Base-by-base conservation (phyloP, 2,888 invertebrate genomes). In the Podotricha telesiphe region DNA sequence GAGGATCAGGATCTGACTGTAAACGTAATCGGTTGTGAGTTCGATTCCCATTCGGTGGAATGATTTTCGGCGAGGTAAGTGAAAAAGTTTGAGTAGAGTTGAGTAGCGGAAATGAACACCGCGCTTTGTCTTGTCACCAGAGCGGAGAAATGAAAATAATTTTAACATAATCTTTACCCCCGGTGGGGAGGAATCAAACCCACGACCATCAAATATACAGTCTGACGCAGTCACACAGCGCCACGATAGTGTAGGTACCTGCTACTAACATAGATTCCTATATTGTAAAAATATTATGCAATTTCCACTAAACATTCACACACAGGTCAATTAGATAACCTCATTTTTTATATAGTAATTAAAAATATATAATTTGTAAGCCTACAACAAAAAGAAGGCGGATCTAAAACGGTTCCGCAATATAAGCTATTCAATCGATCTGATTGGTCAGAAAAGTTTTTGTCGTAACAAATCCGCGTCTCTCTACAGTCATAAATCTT, bases 401-500 rank as follows among this genome's bases (percentile, higher is more conserved):
- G 11, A n/a, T 34, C 11, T n/a, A 55, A 34, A 55, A 5, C 5
- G 55, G 55, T 34, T 11, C 34, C 34, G 34, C 11, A 55, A 34
- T 11, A 11, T n/a, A 11, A 17, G 17, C 10, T 17, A 34, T 17
- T 1, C 5, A 10, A 10, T 5, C 55, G 55, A 11, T 34, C 5
- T 34, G 55, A 55, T 55, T 55, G 55, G 55, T 17, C 55, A 34
- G 17, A 55, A 17, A 17, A 3, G 10, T 55, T 55, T 55, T 5
- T 17, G 17, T 55, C 11, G 3, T 34, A 55, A 11, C 55, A 55
- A 55, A 55, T 55, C 55, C 55, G 55, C 34, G 10, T 17, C 11
- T 55, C n/a, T 55, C 17, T 55, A 55, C 17, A 34, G 55, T 34
- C n/a, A 11, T 55, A 55, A 55, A 55, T 28, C 34, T 34, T 55